These are phyloP conservation scores for Coregonus suidteri DNA, from an alignment of 2,797 vertebrate species.

Conservation along the genomic window DNA sequence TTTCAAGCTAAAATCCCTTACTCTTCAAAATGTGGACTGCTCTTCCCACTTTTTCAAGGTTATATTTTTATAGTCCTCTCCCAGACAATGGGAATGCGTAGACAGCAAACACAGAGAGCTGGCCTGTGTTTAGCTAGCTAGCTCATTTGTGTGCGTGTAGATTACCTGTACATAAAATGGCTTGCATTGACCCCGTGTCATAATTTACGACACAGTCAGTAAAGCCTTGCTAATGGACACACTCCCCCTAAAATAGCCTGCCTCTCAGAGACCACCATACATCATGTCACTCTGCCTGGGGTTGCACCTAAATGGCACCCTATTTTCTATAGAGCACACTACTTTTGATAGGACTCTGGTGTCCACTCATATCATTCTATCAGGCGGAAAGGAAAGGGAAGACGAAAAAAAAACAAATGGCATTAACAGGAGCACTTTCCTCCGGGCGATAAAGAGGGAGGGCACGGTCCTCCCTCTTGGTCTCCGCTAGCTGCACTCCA, in stretches of 20 bases:
- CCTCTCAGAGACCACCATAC: slow-evolving; percentile 46
- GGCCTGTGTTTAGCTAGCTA: slow-evolving; percentile 10
- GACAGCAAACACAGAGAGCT: neutral
- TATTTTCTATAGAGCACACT: neutral
- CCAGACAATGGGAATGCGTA: neutral
- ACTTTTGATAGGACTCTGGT: slow-evolving; percentile 2
- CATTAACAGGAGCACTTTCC: slow-evolving; percentile 58
- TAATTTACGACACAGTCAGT: slow-evolving; percentile 58
- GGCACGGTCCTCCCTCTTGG: slow-evolving; percentile 9
- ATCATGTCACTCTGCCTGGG: slow-evolving; percentile 53
- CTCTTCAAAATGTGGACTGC: neutral
- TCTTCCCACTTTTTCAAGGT: neutral
- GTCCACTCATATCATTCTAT: slow-evolving; percentile 52
- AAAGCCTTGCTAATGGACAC: slow-evolving; percentile 61
- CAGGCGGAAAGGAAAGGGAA: slow-evolving; percentile 37
- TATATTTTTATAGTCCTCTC: neutral
- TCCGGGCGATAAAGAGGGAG: slow-evolving; percentile 38
- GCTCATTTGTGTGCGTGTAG: slow-evolving; percentile 64
- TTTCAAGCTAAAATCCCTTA: neutral
- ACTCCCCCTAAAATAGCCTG: slow-evolving; percentile 40
- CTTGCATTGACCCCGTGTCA: slow-evolving; percentile 54
- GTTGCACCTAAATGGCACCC: slow-evolving; percentile 5
- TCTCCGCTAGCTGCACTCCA: slow-evolving; percentile 8
- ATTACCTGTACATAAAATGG: slow-evolving; percentile 63
- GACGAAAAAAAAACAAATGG: slow-evolving; percentile 43